A percentile compares a stretch with the other conserved stretches of the same genome.
Evolutionary conservation across 2,888 invertebrate genomes (phyloP).

Genomic region (Clepsis dumicolana): DNA sequence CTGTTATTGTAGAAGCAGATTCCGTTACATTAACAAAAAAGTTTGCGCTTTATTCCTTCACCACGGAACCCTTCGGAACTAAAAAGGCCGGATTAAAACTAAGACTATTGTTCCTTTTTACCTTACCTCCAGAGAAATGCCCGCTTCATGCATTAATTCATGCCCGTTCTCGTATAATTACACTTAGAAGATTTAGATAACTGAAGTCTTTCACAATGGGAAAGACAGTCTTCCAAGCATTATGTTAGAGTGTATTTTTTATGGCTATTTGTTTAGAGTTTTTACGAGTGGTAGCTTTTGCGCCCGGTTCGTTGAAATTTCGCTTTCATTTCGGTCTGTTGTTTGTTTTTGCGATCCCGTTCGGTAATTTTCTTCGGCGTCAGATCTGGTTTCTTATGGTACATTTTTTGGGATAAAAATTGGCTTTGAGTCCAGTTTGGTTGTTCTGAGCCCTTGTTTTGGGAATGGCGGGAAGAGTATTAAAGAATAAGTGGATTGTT

Average conservation of each 20-base stretch:
- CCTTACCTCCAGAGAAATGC: constrained; percentile 71
- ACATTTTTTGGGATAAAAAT: constrained; percentile 27
- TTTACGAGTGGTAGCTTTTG: constrained; percentile 59
- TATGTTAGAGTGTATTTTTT: constrained; percentile 59
- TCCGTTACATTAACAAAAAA: too few species aligned
- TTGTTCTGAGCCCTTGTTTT: not conserved
- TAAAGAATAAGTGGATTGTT: too few species aligned
- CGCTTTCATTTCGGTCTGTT: constrained; percentile 59
- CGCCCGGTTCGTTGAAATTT: constrained; percentile 69
- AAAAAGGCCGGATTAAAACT: constrained; percentile 76
- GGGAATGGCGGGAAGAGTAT: not conserved
- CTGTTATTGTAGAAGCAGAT: too few species aligned
- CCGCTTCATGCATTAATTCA: constrained; percentile 84
- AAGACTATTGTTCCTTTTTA: constrained; percentile 83
- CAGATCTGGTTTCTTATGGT: constrained; percentile 34
- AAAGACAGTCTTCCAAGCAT: constrained; percentile 52
- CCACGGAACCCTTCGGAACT: constrained; percentile 50
- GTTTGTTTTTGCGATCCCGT: constrained; percentile 62
- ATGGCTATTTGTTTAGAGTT: constrained; percentile 36
- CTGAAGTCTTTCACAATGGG: constrained; percentile 54
- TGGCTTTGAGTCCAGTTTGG: not conserved
- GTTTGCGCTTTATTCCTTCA: not conserved
- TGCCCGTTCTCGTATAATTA: constrained; percentile 80
- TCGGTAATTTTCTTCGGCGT: constrained; percentile 59
- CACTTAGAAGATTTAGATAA: constrained; percentile 72